Percentiles rank a stretch among this genome's conserved stretches.
Evolutionary conservation across 2,888 invertebrate genomes (phyloP).

Genomic region (Drosophila kuntzei): DNA sequence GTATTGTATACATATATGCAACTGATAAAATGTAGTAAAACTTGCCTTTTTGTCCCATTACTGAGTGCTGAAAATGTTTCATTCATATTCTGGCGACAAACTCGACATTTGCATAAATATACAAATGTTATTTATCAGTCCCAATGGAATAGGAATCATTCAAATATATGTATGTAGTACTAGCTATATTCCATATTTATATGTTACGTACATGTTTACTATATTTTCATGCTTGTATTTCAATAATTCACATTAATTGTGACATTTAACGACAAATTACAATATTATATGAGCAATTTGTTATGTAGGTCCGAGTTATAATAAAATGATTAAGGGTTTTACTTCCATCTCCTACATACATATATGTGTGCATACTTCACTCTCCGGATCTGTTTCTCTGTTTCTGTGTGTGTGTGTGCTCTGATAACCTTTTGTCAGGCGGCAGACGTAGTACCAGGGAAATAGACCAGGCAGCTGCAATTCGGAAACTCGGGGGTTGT

Average conservation of each 20-base stretch:
- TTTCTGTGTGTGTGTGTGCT: constrained; percentile 28
- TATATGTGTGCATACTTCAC: background rate
- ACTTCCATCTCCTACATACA: constrained; percentile 5
- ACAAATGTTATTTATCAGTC: constrained; percentile 2
- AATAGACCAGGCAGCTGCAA: constrained; percentile 55
- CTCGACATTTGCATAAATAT: no score
- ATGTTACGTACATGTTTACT: background rate
- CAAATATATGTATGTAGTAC: no score
- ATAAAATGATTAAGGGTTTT: constrained; percentile 24
- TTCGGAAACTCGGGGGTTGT: constrained; percentile 38
- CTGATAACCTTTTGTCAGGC: constrained; percentile 67
- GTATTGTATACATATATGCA: background rate
- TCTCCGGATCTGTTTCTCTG: background rate
- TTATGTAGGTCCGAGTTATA: constrained; percentile 4
- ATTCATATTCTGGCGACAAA: background rate
- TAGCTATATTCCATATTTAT: background rate
- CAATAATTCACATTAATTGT: background rate
- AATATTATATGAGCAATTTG: background rate
- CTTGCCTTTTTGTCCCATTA: background rate
- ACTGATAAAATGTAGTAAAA: background rate
- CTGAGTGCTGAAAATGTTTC: background rate
- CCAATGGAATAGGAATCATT: background rate
- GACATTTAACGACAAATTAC: constrained; percentile 6
- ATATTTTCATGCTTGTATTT: background rate
- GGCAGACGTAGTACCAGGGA: constrained; percentile 24